Percentiles rank a stretch among this genome's conserved stretches.
These are phyloP conservation scores for Rhinatrema bivittatum DNA, from an alignment of 2,797 vertebrate species.

Conservation along the genomic window DNA sequence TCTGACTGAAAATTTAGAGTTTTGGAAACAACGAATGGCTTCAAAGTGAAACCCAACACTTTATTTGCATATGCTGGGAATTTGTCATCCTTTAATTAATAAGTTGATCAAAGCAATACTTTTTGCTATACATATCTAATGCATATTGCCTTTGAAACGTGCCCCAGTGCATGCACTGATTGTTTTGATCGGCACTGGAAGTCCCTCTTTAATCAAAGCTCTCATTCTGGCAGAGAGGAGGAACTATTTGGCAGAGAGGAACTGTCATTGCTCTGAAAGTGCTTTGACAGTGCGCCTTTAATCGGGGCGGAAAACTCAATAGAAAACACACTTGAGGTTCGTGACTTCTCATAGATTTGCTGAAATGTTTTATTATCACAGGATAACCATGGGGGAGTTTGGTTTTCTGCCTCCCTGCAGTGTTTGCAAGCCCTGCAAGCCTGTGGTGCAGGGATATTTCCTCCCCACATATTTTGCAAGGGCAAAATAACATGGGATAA, in stretches of 20 bases:
- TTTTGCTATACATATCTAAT: constrained; percentile 20
- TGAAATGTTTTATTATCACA: constrained; percentile 9
- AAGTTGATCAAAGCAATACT: constrained; percentile 22
- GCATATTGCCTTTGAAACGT: constrained; percentile 18
- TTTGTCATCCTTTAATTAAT: constrained; percentile 29
- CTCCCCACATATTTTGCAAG: too few species aligned
- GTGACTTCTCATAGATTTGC: constrained; percentile 17
- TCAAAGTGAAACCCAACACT: background rate
- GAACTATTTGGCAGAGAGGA: too few species aligned
- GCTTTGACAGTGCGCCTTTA: constrained; percentile 20
- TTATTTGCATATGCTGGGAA: constrained; percentile 9
- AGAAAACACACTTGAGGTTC: constrained; percentile 24
- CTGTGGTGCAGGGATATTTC: too few species aligned
- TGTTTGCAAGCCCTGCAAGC: fast-evolving
- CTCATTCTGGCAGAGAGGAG: constrained; percentile 38
- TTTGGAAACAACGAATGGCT: too few species aligned
- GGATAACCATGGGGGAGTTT: background rate
- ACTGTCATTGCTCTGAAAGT: too few species aligned
- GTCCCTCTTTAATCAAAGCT: constrained; percentile 40
- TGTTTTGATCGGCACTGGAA: constrained; percentile 38
- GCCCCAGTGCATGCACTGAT: too few species aligned
- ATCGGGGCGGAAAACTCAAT: constrained; percentile 23
- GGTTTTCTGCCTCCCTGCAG: background rate
- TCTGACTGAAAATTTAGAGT: too few species aligned
- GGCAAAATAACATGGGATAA: too few species aligned